Percentiles rank a stretch among this genome's conserved stretches.
Evolutionary conservation across 2,797 vertebrate genomes (phyloP).

Genomic region (Acipenser transmontanus): DNA sequence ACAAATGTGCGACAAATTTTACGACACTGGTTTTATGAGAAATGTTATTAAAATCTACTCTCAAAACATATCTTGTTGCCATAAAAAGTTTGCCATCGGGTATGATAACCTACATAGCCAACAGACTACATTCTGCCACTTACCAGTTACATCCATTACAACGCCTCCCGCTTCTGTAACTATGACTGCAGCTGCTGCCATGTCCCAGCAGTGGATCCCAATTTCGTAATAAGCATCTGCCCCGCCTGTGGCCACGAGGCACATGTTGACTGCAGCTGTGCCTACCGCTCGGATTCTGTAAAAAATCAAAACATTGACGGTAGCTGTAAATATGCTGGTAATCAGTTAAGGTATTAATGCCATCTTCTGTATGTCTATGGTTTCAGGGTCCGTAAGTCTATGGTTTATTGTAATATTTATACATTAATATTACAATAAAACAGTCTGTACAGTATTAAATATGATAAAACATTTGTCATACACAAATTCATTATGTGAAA

Average conservation of each 20-base stretch:
- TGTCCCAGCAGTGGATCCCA: conserved; percentile 89
- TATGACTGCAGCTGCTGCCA: conserved; percentile 78
- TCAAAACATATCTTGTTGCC: neutral
- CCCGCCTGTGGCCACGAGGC: conserved; percentile 78
- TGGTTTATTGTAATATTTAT: neutral
- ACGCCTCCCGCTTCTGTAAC: conserved; percentile 83
- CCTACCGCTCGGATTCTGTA: conserved; percentile 77
- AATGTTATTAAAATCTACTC: neutral
- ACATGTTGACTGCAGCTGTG: conserved; percentile 90
- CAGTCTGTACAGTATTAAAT: neutral
- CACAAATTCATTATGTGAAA: no score
- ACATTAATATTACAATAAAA: neutral
- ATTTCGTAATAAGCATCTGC: conserved; percentile 89
- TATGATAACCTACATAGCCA: neutral
- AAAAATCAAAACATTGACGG: neutral
- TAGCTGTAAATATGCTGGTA: no score
- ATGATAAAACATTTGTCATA: neutral
- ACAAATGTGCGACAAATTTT: conserved; percentile 13
- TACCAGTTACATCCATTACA: conserved; percentile 78
- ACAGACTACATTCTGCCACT: neutral
- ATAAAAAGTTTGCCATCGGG: neutral
- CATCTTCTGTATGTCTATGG: neutral
- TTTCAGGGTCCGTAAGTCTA: no score
- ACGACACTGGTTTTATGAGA: neutral
- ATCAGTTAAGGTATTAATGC: neutral